Conservation (phyloP, 2,888 invertebrate species). For the Neelides folsomi region DNA sequence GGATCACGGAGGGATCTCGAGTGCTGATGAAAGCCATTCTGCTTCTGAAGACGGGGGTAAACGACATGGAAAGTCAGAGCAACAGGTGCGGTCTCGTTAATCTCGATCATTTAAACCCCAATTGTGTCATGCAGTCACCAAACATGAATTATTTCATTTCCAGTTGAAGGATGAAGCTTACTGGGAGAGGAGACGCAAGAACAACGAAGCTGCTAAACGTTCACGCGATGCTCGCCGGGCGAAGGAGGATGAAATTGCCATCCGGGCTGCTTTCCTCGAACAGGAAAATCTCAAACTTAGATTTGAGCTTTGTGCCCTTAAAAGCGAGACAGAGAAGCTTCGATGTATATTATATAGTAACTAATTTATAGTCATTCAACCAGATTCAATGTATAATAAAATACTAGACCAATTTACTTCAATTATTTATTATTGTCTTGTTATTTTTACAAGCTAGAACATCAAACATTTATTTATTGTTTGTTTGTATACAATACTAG, state of each 20-base stretch:
- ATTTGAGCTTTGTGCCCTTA: constrained; percentile 52
- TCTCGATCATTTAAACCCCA: background rate
- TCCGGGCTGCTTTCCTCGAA: constrained; percentile 72
- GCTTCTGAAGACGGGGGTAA: constrained; percentile 20
- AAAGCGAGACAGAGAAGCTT: constrained; percentile 49
- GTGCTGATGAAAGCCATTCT: constrained; percentile 26
- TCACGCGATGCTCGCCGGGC: constrained; percentile 77
- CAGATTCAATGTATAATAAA: no score
- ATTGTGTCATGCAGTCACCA: no score
- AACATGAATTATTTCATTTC: background rate
- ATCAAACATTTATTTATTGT: no score
- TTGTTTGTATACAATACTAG: no score
- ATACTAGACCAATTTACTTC: no score
- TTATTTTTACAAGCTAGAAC: no score
- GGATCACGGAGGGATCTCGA: constrained; percentile 10
- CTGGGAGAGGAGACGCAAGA: constrained; percentile 73
- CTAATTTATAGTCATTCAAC: no score
- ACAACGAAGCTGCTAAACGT: constrained; percentile 89
- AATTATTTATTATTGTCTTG: no score
- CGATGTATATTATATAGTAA: constrained; percentile 41
- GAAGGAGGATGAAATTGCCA: constrained; percentile 83
- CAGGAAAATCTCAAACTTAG: constrained; percentile 69
- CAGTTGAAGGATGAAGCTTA: constrained; percentile 64
- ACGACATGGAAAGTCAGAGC: constrained; percentile 22
- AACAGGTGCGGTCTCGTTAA: constrained; percentile 23